Evolutionary conservation across 2,797 vertebrate species (phyloP), one percentile per base, ranked within the genome.

Genomic region (Nothura maculosa): DNA sequence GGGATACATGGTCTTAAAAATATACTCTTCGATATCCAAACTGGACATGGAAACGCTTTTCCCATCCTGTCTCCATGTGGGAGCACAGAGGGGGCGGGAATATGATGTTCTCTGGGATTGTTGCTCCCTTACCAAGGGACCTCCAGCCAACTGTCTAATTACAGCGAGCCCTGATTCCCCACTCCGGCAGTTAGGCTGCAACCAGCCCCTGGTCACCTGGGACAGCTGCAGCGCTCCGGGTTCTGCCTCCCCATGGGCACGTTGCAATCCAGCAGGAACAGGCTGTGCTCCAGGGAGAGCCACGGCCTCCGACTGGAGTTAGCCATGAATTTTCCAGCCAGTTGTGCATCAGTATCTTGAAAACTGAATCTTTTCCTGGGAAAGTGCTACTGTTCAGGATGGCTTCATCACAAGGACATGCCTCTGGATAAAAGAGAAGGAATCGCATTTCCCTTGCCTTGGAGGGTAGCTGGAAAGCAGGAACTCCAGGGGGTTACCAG

Each of bases 321-420:
- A 34, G 50, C 50, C 85, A 85, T 87, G 36, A 92, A 94, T 89
- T 96, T 94, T 95, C 94, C 76, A 89, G 43, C 66, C 69, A 72
- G 38, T 63, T 83, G 64, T 62, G 75, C 24, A 48, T 73, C 81
- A 89, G 54, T 10, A 38, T 58, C 73, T 81, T 81, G 62, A 72
- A 81, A 81, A 75, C 12, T 81, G 38, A 83, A 81, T 52, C 19
- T 93, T 82, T 92, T 55, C 66, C 45, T 4, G 10, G 63, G 69
- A 93, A 83, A 68, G 36, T 6, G 42, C 11, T 20, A 48, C 82
- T 81, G 42, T 47, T 91, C 10, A n/a, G 70, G 60, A 89, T 68
- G 62, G 62, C 22, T 68, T 66, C 50, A 58, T 60, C 61, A 90
- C 36, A 85, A 82, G 42, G 22, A 55, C 2, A 0, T 6, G 5